These are phyloP conservation scores for Tilapia sparmanii DNA, from an alignment of 2,113 vertebrate species.

Conservation along the genomic window DNA sequence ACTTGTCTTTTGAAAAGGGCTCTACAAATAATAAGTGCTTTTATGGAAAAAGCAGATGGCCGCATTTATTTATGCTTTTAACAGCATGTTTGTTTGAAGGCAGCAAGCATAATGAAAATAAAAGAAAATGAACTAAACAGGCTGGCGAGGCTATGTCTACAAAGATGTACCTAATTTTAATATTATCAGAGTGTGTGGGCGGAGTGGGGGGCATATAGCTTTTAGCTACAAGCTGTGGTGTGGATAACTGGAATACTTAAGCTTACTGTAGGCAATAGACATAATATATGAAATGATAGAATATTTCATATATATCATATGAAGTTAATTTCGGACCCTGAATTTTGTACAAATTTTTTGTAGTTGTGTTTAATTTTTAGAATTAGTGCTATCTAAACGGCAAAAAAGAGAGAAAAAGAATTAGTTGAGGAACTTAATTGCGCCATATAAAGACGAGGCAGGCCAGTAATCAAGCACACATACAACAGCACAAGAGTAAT, in stretches of 20 bases:
- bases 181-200: background rate
- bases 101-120: background rate
- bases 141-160: background rate
- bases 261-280: background rate
- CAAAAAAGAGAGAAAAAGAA: background rate
- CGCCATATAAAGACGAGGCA: background rate
- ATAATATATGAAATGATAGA: background rate
- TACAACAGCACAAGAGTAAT: rapidly evolving
- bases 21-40: background rate
- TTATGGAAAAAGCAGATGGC: background rate
- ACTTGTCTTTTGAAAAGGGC: background rate
- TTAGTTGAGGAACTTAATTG: background rate
- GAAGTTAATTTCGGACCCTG: background rate
- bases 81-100: background rate
- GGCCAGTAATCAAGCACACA: background rate
- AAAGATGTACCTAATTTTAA: background rate
- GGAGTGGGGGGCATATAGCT: rapidly evolving
- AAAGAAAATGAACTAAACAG: background rate
- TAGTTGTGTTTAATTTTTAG: background rate
- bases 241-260: background rate
- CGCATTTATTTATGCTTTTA: background rate
- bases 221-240: background rate
- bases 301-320: background rate
- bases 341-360: background rate
- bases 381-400: background rate